These are phyloP conservation scores for Cyanistes caeruleus DNA, from an alignment of 2,113 vertebrate genomes.

Conservation along the genomic window DNA sequence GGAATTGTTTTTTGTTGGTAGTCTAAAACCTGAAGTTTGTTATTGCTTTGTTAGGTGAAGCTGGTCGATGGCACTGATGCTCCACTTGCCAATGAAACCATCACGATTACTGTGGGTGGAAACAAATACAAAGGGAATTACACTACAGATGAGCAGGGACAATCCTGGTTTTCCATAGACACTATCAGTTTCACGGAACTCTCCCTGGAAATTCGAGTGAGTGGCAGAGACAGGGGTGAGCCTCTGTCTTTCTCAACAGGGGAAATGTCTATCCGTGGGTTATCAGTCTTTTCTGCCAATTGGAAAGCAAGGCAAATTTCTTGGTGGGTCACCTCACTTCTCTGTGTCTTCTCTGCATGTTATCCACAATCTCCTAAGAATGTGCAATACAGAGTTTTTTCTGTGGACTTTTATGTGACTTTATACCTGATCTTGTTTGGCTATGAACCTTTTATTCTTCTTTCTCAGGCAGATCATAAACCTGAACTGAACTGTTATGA, in stretches of 20 bases:
- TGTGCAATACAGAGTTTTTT: neutral
- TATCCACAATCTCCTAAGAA: neutral
- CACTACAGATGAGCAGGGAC: constrained; percentile 71
- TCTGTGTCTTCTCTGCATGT: neutral
- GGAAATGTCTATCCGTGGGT: neutral
- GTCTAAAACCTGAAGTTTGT: neutral
- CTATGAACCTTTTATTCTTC: neutral
- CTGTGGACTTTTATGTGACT: neutral
- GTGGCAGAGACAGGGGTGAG: neutral
- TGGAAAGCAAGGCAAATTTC: neutral
- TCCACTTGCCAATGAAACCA: constrained; percentile 65
- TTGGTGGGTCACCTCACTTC: neutral
- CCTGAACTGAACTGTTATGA: constrained; percentile 10
- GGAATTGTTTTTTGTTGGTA: neutral
- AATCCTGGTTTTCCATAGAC: constrained; percentile 70
- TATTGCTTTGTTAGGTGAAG: constrained; percentile 59
- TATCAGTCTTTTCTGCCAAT: neutral
- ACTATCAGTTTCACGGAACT: constrained; percentile 21
- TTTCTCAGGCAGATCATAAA: constrained; percentile 67
- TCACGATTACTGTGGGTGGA: constrained; percentile 43
- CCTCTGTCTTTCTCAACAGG: neutral
- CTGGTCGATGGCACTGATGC: constrained; percentile 62
- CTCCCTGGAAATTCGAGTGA: constrained; percentile 66
- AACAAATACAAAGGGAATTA: constrained; percentile 40
- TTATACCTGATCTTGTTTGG: neutral